Conservation (phyloP, 1,140 invertebrate genomes). For the Drosophila bocki region DNA sequence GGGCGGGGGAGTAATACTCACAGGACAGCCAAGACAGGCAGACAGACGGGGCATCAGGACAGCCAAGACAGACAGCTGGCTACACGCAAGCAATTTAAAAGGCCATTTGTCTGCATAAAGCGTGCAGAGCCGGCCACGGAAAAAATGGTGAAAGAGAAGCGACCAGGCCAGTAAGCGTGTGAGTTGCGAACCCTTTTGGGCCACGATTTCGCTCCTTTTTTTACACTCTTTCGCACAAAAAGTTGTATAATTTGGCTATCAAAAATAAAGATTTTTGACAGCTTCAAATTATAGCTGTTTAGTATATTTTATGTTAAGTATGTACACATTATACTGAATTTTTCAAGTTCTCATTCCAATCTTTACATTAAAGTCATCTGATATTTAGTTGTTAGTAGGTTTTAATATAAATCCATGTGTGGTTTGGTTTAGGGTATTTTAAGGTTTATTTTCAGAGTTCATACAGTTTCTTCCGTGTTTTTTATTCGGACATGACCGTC, state of each 20-base stretch:
- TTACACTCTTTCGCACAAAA: conserved; percentile 1
- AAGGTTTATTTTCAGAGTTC: neutral
- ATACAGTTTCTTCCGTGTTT: neutral
- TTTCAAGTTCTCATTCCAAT: neutral
- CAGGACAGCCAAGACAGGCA: conserved; percentile 11
- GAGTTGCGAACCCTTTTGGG: conserved; percentile 31
- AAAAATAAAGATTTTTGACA: neutral
- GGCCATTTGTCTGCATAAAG: conserved; percentile 74
- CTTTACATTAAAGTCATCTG: too few relatives aligned
- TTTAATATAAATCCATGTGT: too few relatives aligned
- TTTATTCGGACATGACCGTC: conserved; percentile 33
- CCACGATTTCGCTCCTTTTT: conserved; percentile 13
- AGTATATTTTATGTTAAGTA: neutral
- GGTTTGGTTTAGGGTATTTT: conserved; percentile 3
- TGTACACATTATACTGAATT: neutral
- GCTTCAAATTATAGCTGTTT: neutral
- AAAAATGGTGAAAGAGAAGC: conserved; percentile 5
- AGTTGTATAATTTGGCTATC: neutral
- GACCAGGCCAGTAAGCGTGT: conserved; percentile 9
- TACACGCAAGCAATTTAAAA: conserved; percentile 78
- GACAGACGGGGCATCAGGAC: conserved; percentile 19
- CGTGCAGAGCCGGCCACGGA: conserved; percentile 3
- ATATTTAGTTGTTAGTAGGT: too few relatives aligned
- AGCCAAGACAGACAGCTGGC: conserved; percentile 48
- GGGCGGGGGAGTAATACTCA: conserved; percentile 1